These are phyloP conservation scores for Coregonus suidteri DNA, from an alignment of 2,797 vertebrate species.

Conservation along the genomic window DNA sequence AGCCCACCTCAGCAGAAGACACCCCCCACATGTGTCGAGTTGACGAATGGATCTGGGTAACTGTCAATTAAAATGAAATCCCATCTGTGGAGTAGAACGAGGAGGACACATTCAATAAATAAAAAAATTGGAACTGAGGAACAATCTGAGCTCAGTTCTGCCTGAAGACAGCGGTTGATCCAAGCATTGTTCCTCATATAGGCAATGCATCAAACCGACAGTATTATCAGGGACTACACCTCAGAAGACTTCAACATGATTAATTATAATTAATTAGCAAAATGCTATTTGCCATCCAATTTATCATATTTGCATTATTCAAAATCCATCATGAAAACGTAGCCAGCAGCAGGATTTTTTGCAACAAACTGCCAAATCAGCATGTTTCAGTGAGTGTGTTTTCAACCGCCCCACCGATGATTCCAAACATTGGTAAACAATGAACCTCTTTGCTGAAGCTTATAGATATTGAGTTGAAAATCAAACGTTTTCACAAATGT, in stretches of 20 bases:
- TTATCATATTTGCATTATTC: constrained; percentile 79
- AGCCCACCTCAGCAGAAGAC: constrained; percentile 44
- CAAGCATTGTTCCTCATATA: constrained; percentile 60
- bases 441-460: constrained; percentile 48
- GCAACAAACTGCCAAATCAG: constrained; percentile 62
- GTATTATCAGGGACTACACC: constrained; percentile 71
- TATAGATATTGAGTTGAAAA: not conserved
- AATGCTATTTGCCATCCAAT: constrained; percentile 69
- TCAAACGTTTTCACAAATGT: not conserved
- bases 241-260: constrained; percentile 74
- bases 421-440: constrained; percentile 57
- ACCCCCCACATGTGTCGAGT: constrained; percentile 56
- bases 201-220: constrained; percentile 76
- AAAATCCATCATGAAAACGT: constrained; percentile 72
- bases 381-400: constrained; percentile 60
- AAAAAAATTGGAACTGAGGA: constrained; percentile 44
- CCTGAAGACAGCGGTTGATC: constrained; percentile 63
- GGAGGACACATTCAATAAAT: constrained; percentile 56
- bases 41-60: constrained; percentile 74
- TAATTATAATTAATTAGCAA: constrained; percentile 77
- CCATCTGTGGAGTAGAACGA: constrained; percentile 66
- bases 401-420: constrained; percentile 52
- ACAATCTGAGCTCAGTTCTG: constrained; percentile 48
- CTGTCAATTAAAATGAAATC: constrained; percentile 80
- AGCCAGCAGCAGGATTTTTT: constrained; percentile 55